Conservation (phyloP, 2,113 vertebrate species). For the Pagrus major region DNA sequence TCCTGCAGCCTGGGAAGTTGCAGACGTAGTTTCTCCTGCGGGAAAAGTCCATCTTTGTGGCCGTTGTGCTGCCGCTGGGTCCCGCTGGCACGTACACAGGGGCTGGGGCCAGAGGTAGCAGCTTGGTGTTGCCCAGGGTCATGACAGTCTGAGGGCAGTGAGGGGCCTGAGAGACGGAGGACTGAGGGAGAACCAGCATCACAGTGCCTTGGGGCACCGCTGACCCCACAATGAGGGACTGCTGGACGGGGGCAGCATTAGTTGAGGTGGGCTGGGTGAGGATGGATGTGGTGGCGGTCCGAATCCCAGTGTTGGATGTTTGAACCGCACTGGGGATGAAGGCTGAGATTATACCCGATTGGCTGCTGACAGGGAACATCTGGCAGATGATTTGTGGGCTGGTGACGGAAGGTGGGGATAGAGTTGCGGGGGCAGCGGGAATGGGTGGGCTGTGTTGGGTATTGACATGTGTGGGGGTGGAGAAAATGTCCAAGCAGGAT, state of each 20-base stretch:
- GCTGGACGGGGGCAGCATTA: constrained; percentile 74
- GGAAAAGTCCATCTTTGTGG: constrained; percentile 92
- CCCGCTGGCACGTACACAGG: constrained; percentile 90
- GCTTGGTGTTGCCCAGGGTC: constrained; percentile 91
- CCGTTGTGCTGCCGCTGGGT: constrained; percentile 72
- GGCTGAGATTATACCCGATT: constrained; percentile 88
- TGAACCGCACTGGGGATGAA: constrained; percentile 88
- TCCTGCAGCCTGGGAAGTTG: constrained; percentile 93
- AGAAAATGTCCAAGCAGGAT: constrained; percentile 76
- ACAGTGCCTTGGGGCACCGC: constrained; percentile 92
- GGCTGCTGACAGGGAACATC: constrained; percentile 91
- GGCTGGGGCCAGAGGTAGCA: constrained; percentile 95
- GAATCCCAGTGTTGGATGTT: constrained; percentile 76
- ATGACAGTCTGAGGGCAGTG: constrained; percentile 86
- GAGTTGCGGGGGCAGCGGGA: constrained; percentile 67
- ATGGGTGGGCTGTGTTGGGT: constrained; percentile 47
- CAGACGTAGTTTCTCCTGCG: constrained; percentile 96
- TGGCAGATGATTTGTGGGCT: constrained; percentile 93
- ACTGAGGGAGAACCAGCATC: constrained; percentile 94
- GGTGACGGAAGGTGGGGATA: constrained; percentile 82
- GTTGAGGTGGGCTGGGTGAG: constrained; percentile 83
- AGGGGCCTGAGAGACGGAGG: constrained; percentile 82
- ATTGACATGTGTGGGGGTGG: constrained; percentile 61
- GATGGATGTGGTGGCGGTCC: constrained; percentile 80
- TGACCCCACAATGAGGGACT: constrained; percentile 89